phyloP scores from a whole-genome alignment of 2,797 vertebrate genomes.

The Huso huso region DNA sequence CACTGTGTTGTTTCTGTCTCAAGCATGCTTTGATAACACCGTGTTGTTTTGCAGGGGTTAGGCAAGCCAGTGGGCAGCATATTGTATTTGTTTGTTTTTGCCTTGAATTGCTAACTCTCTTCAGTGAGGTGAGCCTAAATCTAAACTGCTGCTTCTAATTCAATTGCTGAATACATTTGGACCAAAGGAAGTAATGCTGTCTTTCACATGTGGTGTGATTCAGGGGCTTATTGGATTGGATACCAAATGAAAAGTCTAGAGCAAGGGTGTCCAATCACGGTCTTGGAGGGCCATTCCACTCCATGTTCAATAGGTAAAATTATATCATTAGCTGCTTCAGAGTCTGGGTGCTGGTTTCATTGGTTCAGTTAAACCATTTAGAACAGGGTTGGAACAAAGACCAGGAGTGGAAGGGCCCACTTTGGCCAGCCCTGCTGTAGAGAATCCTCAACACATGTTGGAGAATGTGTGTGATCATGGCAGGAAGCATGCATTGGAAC shows the following conservation, averaged over 20 bases:
- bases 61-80: background rate
- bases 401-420: too few relatives aligned
- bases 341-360: too few relatives aligned
- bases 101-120: slow-evolving; percentile 3
- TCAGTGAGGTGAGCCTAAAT: background rate
- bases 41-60: background rate
- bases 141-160: slow-evolving; percentile 43
- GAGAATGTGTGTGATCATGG: slow-evolving; percentile 2
- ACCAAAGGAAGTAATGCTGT: slow-evolving; percentile 31
- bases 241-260: too few relatives aligned
- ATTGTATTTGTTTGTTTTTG: background rate
- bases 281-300: too few relatives aligned
- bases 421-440: too few relatives aligned
- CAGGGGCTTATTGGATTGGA: too few relatives aligned
- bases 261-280: too few relatives aligned
- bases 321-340: too few relatives aligned
- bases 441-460: background rate
- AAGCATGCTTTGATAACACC: background rate
- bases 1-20: background rate
- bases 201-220: slow-evolving; percentile 5
- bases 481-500: background rate
- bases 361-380: too few relatives aligned
- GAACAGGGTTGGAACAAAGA: too few relatives aligned
- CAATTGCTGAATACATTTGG: slow-evolving; percentile 38
- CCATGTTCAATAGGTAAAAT: too few relatives aligned